phyloP scores from a whole-genome alignment of 2,113 vertebrate genomes.

The Axis porcinus region DNA sequence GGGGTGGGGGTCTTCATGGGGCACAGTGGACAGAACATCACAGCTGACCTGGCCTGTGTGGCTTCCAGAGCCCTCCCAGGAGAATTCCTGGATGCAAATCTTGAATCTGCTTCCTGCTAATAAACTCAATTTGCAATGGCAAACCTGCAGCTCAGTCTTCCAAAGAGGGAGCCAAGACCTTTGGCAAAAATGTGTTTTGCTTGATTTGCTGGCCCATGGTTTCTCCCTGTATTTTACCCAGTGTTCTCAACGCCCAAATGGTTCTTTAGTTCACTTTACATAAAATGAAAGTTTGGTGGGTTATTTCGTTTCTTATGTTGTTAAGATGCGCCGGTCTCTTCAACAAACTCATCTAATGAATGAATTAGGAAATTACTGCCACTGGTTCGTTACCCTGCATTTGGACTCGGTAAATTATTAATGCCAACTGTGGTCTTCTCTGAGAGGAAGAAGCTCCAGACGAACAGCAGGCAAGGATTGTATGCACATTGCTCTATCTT shows the following conservation, averaged over 20 bases:
- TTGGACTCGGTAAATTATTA: neutral
- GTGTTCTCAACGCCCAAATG: neutral
- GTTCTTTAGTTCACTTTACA: neutral
- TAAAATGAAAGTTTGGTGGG: neutral
- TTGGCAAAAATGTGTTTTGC: neutral
- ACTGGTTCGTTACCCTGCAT: neutral
- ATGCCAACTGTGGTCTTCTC: neutral
- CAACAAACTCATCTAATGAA: neutral
- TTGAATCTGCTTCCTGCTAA: neutral
- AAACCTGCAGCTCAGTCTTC: neutral
- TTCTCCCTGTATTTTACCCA: neutral
- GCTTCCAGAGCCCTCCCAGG: too few relatives aligned
- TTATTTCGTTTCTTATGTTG: neutral
- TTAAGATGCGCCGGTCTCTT: neutral
- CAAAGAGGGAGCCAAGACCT: neutral
- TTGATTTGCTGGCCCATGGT: neutral
- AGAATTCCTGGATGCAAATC: accelerated
- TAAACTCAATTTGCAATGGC: neutral
- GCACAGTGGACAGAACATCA: neutral
- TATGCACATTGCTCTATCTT: neutral
- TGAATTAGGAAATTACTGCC: neutral
- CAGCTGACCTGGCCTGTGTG: neutral
- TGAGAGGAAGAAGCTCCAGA: neutral
- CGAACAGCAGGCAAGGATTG: neutral
- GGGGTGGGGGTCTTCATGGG: neutral